phyloP scores from a whole-genome alignment of 2,888 invertebrate genomes.

The Creontiades dilutus region DNA sequence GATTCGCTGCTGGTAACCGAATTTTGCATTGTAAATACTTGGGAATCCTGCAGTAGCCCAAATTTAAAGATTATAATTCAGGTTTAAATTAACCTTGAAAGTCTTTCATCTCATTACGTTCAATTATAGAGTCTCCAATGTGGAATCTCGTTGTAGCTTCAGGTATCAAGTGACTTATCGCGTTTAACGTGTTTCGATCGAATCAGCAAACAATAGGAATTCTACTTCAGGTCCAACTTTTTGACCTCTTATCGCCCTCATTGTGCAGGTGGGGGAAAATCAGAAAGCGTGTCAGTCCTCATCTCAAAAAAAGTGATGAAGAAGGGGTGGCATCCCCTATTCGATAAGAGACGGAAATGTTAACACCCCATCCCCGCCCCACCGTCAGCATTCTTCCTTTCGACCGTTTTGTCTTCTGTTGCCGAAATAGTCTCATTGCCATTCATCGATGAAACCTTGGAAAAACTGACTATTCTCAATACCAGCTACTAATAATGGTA shows the following conservation, averaged over 20 bases:
- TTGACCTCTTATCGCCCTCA: background rate
- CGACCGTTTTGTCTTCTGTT: background rate
- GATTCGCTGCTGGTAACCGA: too few relatives aligned
- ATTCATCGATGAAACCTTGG: background rate
- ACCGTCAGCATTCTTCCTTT: too few relatives aligned
- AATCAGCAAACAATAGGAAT: too few relatives aligned
- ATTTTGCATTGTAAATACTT: too few relatives aligned
- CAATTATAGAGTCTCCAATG: too few relatives aligned
- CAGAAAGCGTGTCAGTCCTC: constrained; percentile 31
- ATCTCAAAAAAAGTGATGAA: background rate
- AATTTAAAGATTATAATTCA: too few relatives aligned
- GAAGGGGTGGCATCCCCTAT: background rate
- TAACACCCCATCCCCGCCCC: background rate
- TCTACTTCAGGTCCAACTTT: background rate
- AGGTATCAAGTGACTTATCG: too few relatives aligned
- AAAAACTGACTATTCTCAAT: background rate
- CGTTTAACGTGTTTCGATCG: too few relatives aligned
- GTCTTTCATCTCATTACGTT: too few relatives aligned
- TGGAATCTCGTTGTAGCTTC: too few relatives aligned
- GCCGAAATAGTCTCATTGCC: background rate
- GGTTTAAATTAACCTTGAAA: too few relatives aligned
- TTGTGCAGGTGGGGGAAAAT: constrained; percentile 25
- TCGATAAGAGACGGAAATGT: background rate
- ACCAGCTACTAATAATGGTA: background rate
- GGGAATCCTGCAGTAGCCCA: too few relatives aligned